These are phyloP conservation scores for Synergus umbraculus DNA, from an alignment of 2,888 invertebrate species.

Conservation along the genomic window DNA sequence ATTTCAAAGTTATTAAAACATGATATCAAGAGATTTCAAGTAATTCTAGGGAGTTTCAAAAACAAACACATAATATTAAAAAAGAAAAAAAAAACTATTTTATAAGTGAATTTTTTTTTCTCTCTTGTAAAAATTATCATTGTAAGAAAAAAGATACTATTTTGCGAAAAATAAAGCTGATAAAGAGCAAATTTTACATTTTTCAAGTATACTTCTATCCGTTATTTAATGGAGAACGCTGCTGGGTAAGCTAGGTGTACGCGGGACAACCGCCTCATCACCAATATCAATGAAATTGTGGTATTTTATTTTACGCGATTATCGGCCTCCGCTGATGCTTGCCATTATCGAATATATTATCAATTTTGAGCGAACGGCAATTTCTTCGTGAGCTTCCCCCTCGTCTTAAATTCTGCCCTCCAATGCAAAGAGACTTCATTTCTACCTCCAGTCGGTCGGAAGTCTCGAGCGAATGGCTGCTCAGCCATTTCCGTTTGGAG, in stretches of 20 bases:
- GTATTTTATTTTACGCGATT: slow-evolving; percentile 72
- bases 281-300: slow-evolving; percentile 70
- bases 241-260: background rate
- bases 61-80: no score
- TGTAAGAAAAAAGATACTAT: background rate
- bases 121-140: no score
- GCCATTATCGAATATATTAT: slow-evolving; percentile 76
- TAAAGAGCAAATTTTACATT: no score
- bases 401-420: slow-evolving; percentile 48
- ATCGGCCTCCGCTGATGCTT: slow-evolving; percentile 55
- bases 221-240: no score
- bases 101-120: no score
- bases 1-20: no score
- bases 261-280: slow-evolving; percentile 47
- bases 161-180: no score
- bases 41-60: no score
- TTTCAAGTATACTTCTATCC: no score
- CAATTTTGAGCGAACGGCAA: slow-evolving; percentile 75
- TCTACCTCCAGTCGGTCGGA: slow-evolving; percentile 74
- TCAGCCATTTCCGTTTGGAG: slow-evolving; percentile 75
- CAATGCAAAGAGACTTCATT: slow-evolving; percentile 70
- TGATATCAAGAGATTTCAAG: no score
- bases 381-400: slow-evolving; percentile 63
- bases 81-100: no score
- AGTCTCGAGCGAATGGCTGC: slow-evolving; percentile 76